phyloP scores from a whole-genome alignment of 2,888 invertebrate species.

The Agriopis marginaria region DNA sequence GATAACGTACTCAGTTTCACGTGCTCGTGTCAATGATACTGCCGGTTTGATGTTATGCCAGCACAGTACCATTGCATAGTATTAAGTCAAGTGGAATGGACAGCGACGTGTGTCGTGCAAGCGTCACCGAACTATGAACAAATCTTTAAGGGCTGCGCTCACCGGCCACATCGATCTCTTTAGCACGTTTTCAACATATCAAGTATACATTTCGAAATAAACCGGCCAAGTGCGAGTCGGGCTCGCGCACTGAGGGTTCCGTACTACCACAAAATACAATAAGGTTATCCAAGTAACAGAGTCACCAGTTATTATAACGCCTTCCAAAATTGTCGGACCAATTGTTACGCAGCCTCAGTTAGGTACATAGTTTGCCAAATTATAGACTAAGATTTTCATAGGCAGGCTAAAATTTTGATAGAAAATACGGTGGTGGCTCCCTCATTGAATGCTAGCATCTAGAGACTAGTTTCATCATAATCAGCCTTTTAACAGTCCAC shows the following conservation, averaged over 20 bases:
- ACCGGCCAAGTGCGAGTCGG: no score
- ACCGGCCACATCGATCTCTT: no score
- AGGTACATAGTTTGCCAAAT: neutral
- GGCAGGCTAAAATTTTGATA: neutral
- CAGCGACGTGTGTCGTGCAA: neutral
- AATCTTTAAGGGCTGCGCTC: neutral
- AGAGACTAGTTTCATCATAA: no score
- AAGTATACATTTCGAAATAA: no score
- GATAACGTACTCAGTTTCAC: conserved; percentile 45
- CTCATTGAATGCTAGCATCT: neutral
- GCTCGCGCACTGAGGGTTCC: no score
- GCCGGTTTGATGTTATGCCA: conserved; percentile 59
- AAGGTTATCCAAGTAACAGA: no score
- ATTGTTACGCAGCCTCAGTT: neutral
- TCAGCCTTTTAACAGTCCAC: no score
- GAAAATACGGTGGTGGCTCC: neutral
- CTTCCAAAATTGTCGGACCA: no score
- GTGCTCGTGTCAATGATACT: conserved; percentile 55
- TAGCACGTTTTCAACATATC: no score
- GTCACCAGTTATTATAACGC: no score
- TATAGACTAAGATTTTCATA: neutral
- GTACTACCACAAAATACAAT: no score
- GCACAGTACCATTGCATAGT: conserved; percentile 4
- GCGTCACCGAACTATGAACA: neutral
- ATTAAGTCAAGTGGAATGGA: neutral